A percentile compares a stretch with the other conserved stretches of the same genome.
Conservation (phyloP, 2,888 invertebrate genomes). For the Drosophila suboccidentalis region DNA sequence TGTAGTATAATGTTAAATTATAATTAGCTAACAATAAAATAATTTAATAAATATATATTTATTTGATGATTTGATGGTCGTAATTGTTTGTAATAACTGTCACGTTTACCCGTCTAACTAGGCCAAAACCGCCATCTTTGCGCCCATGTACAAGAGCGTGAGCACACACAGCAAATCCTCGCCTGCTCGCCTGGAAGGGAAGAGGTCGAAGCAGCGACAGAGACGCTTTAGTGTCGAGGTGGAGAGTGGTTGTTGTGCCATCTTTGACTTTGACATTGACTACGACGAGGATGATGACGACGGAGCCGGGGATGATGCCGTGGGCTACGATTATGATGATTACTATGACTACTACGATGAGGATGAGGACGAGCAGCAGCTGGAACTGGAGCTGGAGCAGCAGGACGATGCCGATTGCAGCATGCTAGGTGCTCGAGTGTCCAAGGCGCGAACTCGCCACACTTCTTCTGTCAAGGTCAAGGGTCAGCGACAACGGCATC, state of each 20-base stretch:
- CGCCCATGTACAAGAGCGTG: slow-evolving; percentile 73
- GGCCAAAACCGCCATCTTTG: slow-evolving; percentile 81
- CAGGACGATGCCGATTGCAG: slow-evolving; percentile 76
- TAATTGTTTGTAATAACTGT: not conserved
- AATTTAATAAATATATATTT: no score
- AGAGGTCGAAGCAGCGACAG: slow-evolving; percentile 51
- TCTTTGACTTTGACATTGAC: slow-evolving; percentile 81
- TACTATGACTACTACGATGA: slow-evolving; percentile 75
- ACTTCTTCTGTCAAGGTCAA: slow-evolving; percentile 34
- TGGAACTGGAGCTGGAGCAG: slow-evolving; percentile 52
- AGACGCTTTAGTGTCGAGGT: slow-evolving; percentile 64
- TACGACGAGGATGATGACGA: slow-evolving; percentile 75
- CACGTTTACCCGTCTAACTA: slow-evolving; percentile 24
- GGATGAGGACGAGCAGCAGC: slow-evolving; percentile 68
- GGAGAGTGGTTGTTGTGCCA: slow-evolving; percentile 78
- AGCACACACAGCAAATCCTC: slow-evolving; percentile 59
- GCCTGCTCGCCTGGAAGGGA: slow-evolving; percentile 42
- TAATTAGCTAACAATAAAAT: no score
- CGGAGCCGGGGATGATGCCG: slow-evolving; percentile 60
- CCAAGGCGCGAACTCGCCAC: slow-evolving; percentile 37
- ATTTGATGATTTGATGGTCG: no score
- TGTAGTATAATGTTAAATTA: no score
- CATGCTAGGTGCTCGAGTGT: slow-evolving; percentile 70
- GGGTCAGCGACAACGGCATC: slow-evolving; percentile 61
- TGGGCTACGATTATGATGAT: slow-evolving; percentile 69